Percentiles rank a stretch among this genome's conserved stretches.
These are phyloP conservation scores for Eretmocerus hayati DNA, from an alignment of 2,888 invertebrate genomes.

Conservation along the genomic window DNA sequence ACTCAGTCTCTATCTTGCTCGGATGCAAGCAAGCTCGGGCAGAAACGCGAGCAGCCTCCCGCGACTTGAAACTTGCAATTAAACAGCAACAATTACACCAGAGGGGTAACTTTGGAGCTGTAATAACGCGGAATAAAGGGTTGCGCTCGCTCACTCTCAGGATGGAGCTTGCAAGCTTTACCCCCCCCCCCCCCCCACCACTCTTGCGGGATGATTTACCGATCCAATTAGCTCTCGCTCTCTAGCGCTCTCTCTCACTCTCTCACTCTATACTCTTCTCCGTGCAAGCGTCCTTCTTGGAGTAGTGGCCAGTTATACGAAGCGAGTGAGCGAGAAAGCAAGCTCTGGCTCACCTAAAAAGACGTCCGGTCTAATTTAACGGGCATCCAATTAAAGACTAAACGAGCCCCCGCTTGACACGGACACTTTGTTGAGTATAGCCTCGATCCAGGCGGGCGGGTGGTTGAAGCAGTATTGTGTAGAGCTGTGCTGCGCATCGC, in stretches of 20 bases:
- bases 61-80: slow-evolving; percentile 47
- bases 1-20: slow-evolving; percentile 18
- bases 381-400: slow-evolving; percentile 45
- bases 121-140: slow-evolving; percentile 48
- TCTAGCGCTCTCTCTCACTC: too few relatives aligned
- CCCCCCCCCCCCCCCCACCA: slow-evolving; percentile 15
- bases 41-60: slow-evolving; percentile 23
- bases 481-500: too few relatives aligned
- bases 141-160: slow-evolving; percentile 32
- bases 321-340: too few relatives aligned
- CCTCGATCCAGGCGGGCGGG: too few relatives aligned
- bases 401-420: slow-evolving; percentile 23
- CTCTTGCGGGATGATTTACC: slow-evolving; percentile 48
- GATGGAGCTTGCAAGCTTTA: background rate
- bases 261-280: too few relatives aligned
- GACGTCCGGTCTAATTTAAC: slow-evolving; percentile 47
- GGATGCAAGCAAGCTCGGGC: background rate
- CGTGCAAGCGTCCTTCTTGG: too few relatives aligned
- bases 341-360: slow-evolving; percentile 35
- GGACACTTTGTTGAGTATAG: background rate
- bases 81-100: slow-evolving; percentile 47
- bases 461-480: too few relatives aligned
- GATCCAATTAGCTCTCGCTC: slow-evolving; percentile 42
- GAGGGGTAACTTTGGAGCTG: slow-evolving; percentile 47
- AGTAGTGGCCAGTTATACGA: too few relatives aligned